Evolutionary conservation across 2,888 invertebrate genomes (phyloP).

Genomic region (Tenthredo notha): DNA sequence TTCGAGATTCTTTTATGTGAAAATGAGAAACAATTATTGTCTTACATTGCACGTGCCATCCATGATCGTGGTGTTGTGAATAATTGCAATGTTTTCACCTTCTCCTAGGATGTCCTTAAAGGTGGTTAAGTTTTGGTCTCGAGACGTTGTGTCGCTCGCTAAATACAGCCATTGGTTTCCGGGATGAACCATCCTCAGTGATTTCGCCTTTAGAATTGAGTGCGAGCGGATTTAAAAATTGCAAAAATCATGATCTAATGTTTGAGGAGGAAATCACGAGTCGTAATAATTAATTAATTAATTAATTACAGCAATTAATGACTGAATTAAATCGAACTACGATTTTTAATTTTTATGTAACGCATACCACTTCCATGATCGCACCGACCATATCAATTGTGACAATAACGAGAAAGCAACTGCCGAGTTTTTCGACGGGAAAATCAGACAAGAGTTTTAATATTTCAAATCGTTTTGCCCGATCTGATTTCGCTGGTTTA

Average conservation of each 20-base stretch:
- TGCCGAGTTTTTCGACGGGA: slow-evolving; percentile 79
- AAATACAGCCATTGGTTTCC: slow-evolving; percentile 91
- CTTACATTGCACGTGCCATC: slow-evolving; percentile 81
- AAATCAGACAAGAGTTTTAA: slow-evolving; percentile 78
- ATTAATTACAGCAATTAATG: not conserved
- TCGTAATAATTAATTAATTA: not conserved
- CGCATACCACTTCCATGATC: slow-evolving; percentile 82
- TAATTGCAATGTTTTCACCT: slow-evolving; percentile 90
- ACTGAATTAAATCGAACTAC: slow-evolving; percentile 23
- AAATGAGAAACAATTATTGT: not conserved
- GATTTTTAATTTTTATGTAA: slow-evolving; percentile 46
- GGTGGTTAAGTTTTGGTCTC: slow-evolving; percentile 80
- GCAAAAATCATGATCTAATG: slow-evolving; percentile 35
- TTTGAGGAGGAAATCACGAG: not conserved
- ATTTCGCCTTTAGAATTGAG: slow-evolving; percentile 80
- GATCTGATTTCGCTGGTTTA: slow-evolving; percentile 79
- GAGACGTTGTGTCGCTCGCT: slow-evolving; percentile 82
- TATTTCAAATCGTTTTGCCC: slow-evolving; percentile 78
- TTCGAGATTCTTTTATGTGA: not conserved
- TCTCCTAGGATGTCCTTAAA: slow-evolving; percentile 84
- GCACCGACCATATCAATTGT: slow-evolving; percentile 82
- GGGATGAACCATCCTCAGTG: slow-evolving; percentile 84
- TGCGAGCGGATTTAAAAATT: not conserved
- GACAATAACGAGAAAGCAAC: slow-evolving; percentile 84
- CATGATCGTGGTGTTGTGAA: slow-evolving; percentile 84